Percentiles rank a stretch among this genome's conserved stretches.
phyloP scores from a whole-genome alignment of 2,888 invertebrate species.

The Gisinianus flammeolus region DNA sequence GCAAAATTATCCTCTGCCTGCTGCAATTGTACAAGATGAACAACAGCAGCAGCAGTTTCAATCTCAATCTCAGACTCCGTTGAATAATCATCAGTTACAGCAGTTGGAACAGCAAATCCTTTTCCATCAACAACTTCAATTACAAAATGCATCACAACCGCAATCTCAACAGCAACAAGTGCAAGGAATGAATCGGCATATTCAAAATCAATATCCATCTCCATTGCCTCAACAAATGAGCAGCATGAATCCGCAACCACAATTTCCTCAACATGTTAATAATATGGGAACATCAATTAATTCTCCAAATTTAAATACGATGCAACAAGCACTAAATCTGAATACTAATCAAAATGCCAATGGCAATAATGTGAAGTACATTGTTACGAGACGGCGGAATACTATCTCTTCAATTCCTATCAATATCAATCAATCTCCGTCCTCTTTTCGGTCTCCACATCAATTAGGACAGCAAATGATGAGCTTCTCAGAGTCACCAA shows the following conservation, averaged over 20 bases:
- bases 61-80: not conserved
- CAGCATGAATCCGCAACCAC: not conserved
- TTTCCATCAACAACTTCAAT: constrained; percentile 2
- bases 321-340: not conserved
- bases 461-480: not conserved
- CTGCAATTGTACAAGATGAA: not conserved
- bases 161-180: constrained; percentile 1
- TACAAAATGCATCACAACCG: not conserved
- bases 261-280: not conserved
- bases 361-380: constrained; percentile 10
- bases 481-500: not conserved
- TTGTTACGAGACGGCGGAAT: constrained; percentile 2
- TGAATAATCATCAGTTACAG: constrained; percentile 17
- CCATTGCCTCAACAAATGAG: not conserved
- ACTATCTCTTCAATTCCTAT: constrained; percentile 4
- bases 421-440: not conserved
- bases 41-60: not conserved
- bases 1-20: not conserved
- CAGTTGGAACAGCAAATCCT: constrained; percentile 7
- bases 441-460: not conserved
- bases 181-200: not conserved
- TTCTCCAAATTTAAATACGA: not conserved
- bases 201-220: not conserved
- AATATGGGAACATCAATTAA: not conserved
- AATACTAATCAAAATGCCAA: not conserved